Conservation (phyloP, 2,113 vertebrate species). For the Gambusia holbrooki region DNA sequence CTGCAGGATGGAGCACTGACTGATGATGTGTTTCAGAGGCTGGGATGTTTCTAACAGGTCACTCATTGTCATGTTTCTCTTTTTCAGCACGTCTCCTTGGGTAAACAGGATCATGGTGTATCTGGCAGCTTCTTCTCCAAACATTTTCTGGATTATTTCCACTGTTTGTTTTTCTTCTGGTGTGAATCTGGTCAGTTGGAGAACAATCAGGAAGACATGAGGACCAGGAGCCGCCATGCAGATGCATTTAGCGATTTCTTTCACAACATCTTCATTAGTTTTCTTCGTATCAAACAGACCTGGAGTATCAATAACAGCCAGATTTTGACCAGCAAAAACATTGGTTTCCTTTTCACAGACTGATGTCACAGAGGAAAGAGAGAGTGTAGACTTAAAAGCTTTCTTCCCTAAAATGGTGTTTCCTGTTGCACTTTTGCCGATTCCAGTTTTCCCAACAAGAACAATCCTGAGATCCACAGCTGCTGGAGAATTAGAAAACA, state of each 20-base stretch:
- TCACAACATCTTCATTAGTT: background rate
- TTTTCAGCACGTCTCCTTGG: background rate
- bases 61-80: fast-evolving
- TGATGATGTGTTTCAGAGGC: background rate
- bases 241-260: background rate
- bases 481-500: no score
- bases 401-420: background rate
- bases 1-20: background rate
- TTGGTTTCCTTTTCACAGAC: background rate
- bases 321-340: background rate
- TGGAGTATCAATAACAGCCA: conserved; percentile 23
- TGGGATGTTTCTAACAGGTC: background rate
- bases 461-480: background rate
- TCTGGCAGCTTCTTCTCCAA: background rate
- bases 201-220: conserved; percentile 23
- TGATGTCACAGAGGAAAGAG: background rate
- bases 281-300: background rate
- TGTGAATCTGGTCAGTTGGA: background rate
- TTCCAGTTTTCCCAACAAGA: background rate
- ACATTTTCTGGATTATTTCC: background rate
- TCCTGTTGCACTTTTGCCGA: background rate
- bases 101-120: conserved; percentile 4
- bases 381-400: background rate
- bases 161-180: background rate
- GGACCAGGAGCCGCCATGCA: background rate